Evolutionary conservation across 2,797 vertebrate genomes (phyloP).

Genomic region (Acridotheres tristis): DNA sequence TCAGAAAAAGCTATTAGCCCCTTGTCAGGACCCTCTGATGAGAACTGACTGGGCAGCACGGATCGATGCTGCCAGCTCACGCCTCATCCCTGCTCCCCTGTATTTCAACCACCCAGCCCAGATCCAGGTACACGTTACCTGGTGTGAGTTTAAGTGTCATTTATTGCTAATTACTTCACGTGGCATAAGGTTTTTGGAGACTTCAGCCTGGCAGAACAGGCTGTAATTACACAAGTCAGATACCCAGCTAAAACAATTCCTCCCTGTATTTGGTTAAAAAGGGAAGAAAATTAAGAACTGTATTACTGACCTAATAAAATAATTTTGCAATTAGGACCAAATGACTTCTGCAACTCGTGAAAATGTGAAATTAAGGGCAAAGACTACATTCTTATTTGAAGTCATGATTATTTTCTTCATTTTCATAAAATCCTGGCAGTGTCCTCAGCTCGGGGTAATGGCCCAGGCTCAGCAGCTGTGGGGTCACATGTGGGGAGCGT

Average conservation of each 20-base stretch:
- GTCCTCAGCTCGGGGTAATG: neutral
- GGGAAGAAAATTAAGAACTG: neutral
- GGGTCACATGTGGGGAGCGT: neutral
- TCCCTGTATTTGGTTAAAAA: constrained; percentile 8
- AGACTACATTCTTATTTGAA: neutral
- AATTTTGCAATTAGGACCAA: constrained; percentile 19
- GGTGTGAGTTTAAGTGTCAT: neutral
- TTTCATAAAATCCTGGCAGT: neutral
- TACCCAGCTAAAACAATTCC: constrained; percentile 45
- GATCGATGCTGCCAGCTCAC: constrained; percentile 61
- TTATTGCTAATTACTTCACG: constrained; percentile 32
- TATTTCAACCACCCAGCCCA: constrained; percentile 27
- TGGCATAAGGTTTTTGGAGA: neutral
- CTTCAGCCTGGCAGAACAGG: constrained; percentile 18
- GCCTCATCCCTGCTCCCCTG: neutral
- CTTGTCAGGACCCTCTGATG: constrained; percentile 72
- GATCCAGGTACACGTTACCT: neutral
- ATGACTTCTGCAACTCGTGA: neutral
- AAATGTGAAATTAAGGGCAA: constrained; percentile 6
- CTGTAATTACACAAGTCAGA: constrained; percentile 34
- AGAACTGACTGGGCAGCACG: constrained; percentile 46
- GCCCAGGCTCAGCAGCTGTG: neutral
- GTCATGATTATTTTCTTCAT: neutral
- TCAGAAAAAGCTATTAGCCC: constrained; percentile 76
- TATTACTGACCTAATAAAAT: constrained; percentile 17